Conservation (phyloP, 2,888 invertebrate species). For the Tanypteryx hageni region DNA sequence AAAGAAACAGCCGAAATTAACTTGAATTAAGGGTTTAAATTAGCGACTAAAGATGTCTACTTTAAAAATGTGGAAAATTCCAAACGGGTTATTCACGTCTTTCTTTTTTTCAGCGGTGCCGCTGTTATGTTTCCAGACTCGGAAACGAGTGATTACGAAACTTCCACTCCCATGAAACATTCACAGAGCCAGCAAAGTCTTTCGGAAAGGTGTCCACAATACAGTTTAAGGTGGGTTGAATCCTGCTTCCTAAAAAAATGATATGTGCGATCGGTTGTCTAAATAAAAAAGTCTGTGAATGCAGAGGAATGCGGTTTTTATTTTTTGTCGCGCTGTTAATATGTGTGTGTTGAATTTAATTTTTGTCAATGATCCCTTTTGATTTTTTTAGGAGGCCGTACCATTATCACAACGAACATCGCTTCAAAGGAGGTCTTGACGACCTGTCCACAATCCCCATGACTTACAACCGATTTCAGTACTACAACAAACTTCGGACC, state of each 20-base stretch:
- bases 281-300: no score
- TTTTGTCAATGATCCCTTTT: neutral
- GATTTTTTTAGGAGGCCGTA: slow-evolving; percentile 66
- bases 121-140: slow-evolving; percentile 72
- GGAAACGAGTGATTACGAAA: slow-evolving; percentile 72
- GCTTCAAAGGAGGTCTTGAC: slow-evolving; percentile 65
- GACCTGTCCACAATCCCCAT: slow-evolving; percentile 66
- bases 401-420: slow-evolving; percentile 65
- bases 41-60: no score
- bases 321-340: no score
- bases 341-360: no score
- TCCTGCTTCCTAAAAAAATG: no score
- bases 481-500: slow-evolving; percentile 68
- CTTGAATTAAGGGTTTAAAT: no score
- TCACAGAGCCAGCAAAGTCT: neutral
- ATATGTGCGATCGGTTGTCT: no score
- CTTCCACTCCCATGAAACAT: slow-evolving; percentile 65
- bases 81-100: neutral
- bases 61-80: neutral
- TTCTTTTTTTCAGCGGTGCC: slow-evolving; percentile 67
- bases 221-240: slow-evolving; percentile 65
- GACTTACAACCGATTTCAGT: slow-evolving; percentile 68
- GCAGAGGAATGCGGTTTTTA: no score
- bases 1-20: no score
- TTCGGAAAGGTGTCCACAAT: slow-evolving; percentile 50